Conservation (phyloP, 2,113 vertebrate species). For the Coptodon rendalli region DNA sequence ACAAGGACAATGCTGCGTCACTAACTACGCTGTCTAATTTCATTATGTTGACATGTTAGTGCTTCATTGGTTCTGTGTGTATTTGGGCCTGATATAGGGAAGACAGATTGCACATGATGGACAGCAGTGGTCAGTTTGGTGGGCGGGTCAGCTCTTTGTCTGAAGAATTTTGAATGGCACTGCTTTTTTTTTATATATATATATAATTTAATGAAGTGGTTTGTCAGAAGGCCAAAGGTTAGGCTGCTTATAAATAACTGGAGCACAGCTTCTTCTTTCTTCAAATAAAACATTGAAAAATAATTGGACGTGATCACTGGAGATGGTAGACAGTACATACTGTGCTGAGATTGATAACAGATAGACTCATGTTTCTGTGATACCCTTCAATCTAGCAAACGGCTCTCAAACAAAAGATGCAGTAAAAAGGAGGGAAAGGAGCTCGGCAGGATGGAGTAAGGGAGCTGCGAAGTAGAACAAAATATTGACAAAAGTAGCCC, state of each 20-base stretch:
- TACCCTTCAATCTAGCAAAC: not conserved
- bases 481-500: constrained; percentile 17
- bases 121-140: constrained; percentile 8
- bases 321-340: not conserved
- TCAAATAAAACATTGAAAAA: constrained; percentile 31
- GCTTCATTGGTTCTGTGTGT: constrained; percentile 9
- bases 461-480: not conserved
- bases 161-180: not conserved
- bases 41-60: constrained; percentile 62
- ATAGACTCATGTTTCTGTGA: not conserved
- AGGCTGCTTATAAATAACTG: not conserved
- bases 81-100: not conserved
- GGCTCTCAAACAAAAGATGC: not conserved
- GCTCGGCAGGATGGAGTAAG: not conserved
- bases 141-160: constrained; percentile 1
- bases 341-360: not conserved
- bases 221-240: not conserved
- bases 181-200: not conserved
- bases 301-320: not conserved
- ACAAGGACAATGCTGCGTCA: constrained; percentile 67
- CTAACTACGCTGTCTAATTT: constrained; percentile 71
- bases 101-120: constrained; percentile 4
- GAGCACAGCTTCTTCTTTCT: not conserved
- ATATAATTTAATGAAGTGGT: not conserved
- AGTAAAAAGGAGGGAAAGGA: not conserved